Evolutionary conservation across 1,140 invertebrate species (phyloP).

Genomic region (Hydropsyche tenuis): DNA sequence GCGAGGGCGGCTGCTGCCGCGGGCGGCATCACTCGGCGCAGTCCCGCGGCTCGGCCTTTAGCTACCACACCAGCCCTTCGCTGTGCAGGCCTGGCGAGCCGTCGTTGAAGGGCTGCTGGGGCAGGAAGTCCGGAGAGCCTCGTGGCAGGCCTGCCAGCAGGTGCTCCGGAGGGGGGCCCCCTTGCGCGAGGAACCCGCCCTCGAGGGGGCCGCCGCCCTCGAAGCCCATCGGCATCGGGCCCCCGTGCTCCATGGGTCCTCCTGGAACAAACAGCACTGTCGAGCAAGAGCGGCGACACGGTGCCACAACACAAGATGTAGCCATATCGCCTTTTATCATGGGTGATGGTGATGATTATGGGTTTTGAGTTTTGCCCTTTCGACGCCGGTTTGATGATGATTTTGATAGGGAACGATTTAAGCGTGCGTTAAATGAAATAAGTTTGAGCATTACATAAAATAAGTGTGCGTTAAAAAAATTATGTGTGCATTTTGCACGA

Average conservation of each 20-base stretch:
- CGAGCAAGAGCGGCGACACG: neutral
- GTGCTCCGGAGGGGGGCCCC: slow-evolving; percentile 58
- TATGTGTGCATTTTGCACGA: no score
- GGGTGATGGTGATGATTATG: no score
- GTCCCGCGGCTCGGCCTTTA: slow-evolving; percentile 65
- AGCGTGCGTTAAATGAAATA: no score
- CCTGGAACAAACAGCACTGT: slow-evolving; percentile 37
- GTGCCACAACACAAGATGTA: neutral
- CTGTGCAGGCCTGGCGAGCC: slow-evolving; percentile 60
- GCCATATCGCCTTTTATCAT: neutral
- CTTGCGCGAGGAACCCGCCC: slow-evolving; percentile 56
- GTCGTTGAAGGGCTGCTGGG: slow-evolving; percentile 54
- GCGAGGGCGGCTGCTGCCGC: slow-evolving; percentile 55
- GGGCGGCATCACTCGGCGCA: slow-evolving; percentile 62
- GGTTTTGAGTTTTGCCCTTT: no score
- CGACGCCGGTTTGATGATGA: neutral
- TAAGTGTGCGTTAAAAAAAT: no score
- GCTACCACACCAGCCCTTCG: slow-evolving; percentile 64
- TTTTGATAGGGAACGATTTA: no score
- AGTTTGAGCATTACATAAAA: no score
- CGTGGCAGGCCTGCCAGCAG: slow-evolving; percentile 55
- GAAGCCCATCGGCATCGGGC: slow-evolving; percentile 57
- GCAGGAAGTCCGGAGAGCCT: slow-evolving; percentile 58
- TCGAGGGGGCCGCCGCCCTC: slow-evolving; percentile 48
- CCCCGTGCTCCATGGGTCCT: slow-evolving; percentile 48